Evolutionary conservation across 2,797 vertebrate species (phyloP).

Genomic region (Centroberyx gerrardi): DNA sequence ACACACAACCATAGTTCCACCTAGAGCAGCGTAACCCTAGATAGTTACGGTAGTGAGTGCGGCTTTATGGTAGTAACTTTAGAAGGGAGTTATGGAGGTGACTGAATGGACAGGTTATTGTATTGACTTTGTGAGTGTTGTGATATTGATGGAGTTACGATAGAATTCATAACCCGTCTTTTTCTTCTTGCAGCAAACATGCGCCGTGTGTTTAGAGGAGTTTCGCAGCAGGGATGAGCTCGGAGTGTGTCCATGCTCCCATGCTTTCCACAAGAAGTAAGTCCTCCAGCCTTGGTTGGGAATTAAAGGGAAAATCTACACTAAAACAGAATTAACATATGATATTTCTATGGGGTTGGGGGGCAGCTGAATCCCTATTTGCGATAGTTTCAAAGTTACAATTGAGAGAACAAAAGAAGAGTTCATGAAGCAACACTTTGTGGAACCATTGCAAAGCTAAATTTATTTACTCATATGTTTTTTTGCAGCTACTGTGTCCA

Average conservation of each 20-base stretch:
- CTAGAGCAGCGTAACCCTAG: too few relatives aligned
- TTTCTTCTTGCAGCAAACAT: slow-evolving; percentile 84
- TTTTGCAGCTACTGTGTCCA: too few relatives aligned
- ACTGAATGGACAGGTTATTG: background rate
- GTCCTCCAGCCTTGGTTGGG: slow-evolving; percentile 19
- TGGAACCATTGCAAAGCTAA: background rate
- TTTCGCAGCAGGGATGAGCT: slow-evolving; percentile 88
- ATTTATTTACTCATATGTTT: background rate
- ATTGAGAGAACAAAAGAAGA: too few relatives aligned
- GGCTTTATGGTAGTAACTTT: background rate
- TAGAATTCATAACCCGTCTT: background rate
- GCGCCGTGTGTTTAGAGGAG: slow-evolving; percentile 89
- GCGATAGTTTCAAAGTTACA: background rate
- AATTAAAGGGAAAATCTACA: background rate
- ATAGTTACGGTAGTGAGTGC: too few relatives aligned
- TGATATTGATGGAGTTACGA: too few relatives aligned
- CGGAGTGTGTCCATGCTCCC: slow-evolving; percentile 88
- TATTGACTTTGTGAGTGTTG: slow-evolving; percentile 5
- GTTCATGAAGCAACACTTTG: background rate
- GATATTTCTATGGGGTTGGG: background rate
- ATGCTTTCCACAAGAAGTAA: slow-evolving; percentile 90
- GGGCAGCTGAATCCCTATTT: background rate
- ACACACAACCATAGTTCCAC: background rate
- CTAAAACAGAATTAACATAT: background rate
- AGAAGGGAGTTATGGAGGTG: background rate